Evolutionary conservation across 2,888 invertebrate species (phyloP), one percentile per base, ranked within the genome.

Genomic region (Amblyjoppa fuscipennis): DNA sequence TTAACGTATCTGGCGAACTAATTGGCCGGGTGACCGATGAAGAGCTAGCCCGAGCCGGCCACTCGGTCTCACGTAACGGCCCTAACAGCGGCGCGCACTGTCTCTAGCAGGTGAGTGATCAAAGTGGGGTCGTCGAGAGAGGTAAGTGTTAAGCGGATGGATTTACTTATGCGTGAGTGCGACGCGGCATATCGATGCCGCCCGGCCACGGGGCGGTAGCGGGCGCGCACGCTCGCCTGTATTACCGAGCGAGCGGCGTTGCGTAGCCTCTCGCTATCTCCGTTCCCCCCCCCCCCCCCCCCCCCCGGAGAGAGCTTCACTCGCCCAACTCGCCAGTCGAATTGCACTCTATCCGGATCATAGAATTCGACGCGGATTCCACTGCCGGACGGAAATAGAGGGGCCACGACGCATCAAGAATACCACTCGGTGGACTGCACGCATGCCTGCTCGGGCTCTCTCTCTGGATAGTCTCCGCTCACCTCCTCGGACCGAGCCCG

Each of bases 361-460:
- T 91, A 92, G 92, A 92, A 92, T 93, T 93, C 91, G 92, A 92
- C 90, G 91, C 90, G 91, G 92, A 93, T 93, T 93, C 93, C 93
- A 91, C 88, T 88, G 90, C 76, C 87, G 88, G 92, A 93, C 92
- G 90, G 90, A 93, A 93, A 93, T 93, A 93, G 93, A 93, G 90
- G 89, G 88, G 89, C 89, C 91, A 69, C 71, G 70, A 70, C 88
- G 90, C 91, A 91, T 92, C 90, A 90, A 91, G 91, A 92, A 93
- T 92, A 90, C 91, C 90, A 88, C 87, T 61, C 76, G 83, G 69
- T 73, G 74, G 59, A 61, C 71, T 75, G 66, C 80, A 56, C 70
- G 74, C 79, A 49, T 56, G 51, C 20, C 56, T 59, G 9, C 61
- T 61, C 51, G 75, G 66, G 61, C 31, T 59, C 69, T 45, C 64